These are phyloP conservation scores for Kryptolebias ocellatus DNA, from an alignment of 2,797 vertebrate species.

Conservation along the genomic window DNA sequence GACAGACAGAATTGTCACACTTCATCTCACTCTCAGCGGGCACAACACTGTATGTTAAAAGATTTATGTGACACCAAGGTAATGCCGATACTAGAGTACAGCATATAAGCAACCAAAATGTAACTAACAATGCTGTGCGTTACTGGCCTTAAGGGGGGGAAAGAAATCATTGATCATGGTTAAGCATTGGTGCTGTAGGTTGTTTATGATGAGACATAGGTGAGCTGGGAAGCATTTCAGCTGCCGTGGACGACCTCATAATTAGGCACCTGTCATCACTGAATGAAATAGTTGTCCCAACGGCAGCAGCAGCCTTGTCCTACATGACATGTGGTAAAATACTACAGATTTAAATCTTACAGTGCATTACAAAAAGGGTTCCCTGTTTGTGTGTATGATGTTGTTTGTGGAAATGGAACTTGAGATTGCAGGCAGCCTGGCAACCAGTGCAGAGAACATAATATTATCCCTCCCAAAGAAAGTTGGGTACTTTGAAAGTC, in stretches of 20 bases:
- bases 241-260: constrained; percentile 70
- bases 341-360: constrained; percentile 69
- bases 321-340: constrained; percentile 67
- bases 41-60: constrained; percentile 2
- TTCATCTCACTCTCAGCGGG: constrained; percentile 4
- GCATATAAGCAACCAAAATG: constrained; percentile 46
- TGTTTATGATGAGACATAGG: constrained; percentile 61
- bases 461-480: constrained; percentile 48
- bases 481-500: constrained; percentile 60
- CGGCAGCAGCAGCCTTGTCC: constrained; percentile 59
- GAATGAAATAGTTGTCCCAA: constrained; percentile 73
- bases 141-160: constrained; percentile 58
- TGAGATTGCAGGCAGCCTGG: constrained; percentile 25
- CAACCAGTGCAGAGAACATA: constrained; percentile 22
- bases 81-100: constrained; percentile 25
- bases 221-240: constrained; percentile 57
- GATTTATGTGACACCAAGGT: constrained; percentile 41
- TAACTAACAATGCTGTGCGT: constrained; percentile 56
- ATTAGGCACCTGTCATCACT: constrained; percentile 70
- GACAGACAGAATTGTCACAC: constrained; percentile 16
- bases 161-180: constrained; percentile 63
- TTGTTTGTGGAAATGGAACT: constrained; percentile 22
- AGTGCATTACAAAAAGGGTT: constrained; percentile 4
- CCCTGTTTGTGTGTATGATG: constrained; percentile 6
- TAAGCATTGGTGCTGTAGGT: constrained; percentile 46